phyloP scores from a whole-genome alignment of 2,888 invertebrate species.

The Agrypnus murinus region DNA sequence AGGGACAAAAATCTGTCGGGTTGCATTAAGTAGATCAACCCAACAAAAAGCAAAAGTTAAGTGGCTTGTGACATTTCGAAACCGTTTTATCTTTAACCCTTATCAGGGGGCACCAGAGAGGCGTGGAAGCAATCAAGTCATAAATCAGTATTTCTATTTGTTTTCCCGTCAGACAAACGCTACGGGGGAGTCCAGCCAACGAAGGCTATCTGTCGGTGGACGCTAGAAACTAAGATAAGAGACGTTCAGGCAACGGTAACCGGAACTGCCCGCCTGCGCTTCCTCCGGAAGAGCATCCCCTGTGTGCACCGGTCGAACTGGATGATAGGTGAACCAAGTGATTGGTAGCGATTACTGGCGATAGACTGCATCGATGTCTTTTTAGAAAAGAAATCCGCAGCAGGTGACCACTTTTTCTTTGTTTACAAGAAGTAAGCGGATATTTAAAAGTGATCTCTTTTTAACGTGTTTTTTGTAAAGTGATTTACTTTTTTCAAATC shows the following conservation, averaged over 20 bases:
- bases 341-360: conserved; percentile 57
- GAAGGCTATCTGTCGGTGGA: conserved; percentile 64
- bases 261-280: conserved; percentile 64
- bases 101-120: conserved; percentile 57
- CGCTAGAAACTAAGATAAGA: conserved; percentile 61
- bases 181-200: conserved; percentile 55
- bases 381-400: conserved; percentile 17
- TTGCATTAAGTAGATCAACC: conserved; percentile 34
- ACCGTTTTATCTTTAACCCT: conserved; percentile 59
- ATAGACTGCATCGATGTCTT: conserved; percentile 41
- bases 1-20: conserved; percentile 20
- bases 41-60: conserved; percentile 47
- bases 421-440: conserved; percentile 3
- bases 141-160: conserved; percentile 64
- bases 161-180: conserved; percentile 54
- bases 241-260: conserved; percentile 61
- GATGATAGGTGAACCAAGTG: conserved; percentile 56
- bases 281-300: conserved; percentile 60
- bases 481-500: conserved; percentile 4
- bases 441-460: background rate
- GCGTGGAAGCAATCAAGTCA: conserved; percentile 61
- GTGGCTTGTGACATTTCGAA: conserved; percentile 56
- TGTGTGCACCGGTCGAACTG: conserved; percentile 49
- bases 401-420: conserved; percentile 19
- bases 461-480: background rate